Percentiles rank a stretch among this genome's conserved stretches.
These are phyloP conservation scores for Hippopotamus amphibius DNA, from an alignment of 2,113 vertebrate species.

Conservation along the genomic window DNA sequence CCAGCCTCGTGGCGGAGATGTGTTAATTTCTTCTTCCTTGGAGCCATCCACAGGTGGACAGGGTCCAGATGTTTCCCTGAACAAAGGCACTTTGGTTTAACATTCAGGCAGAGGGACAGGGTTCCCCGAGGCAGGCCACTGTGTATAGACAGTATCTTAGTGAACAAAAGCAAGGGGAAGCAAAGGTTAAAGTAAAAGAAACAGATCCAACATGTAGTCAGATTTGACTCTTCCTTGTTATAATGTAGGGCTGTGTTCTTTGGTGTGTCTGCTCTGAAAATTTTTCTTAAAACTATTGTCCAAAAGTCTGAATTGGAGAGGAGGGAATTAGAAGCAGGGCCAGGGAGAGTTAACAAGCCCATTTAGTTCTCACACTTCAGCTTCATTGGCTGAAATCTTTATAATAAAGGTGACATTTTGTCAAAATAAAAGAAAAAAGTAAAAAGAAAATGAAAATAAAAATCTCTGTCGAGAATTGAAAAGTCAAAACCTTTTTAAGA, in stretches of 20 bases:
- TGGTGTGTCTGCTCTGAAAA: background rate
- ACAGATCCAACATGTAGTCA: too few relatives aligned
- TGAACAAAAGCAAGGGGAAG: too few relatives aligned
- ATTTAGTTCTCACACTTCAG: background rate
- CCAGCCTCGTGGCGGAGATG: too few relatives aligned
- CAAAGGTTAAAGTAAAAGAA: too few relatives aligned
- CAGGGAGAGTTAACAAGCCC: background rate
- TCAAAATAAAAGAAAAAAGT: background rate
- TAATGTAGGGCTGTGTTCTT: background rate
- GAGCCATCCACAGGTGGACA: too few relatives aligned
- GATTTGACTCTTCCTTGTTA: too few relatives aligned
- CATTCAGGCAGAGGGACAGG: too few relatives aligned
- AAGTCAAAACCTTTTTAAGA: background rate
- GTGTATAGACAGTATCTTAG: too few relatives aligned
- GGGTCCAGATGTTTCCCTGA: too few relatives aligned
- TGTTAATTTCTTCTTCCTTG: too few relatives aligned
- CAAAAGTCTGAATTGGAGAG: background rate
- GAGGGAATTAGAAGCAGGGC: background rate
- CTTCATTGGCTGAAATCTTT: background rate
- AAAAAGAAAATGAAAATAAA: background rate
- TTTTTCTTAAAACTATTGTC: background rate
- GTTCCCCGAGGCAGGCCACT: too few relatives aligned
- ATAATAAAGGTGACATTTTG: background rate
- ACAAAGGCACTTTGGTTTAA: too few relatives aligned
- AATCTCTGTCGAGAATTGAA: conserved; percentile 11